Conservation (phyloP, 2,113 vertebrate genomes). For the Aleadryas rufinucha region DNA sequence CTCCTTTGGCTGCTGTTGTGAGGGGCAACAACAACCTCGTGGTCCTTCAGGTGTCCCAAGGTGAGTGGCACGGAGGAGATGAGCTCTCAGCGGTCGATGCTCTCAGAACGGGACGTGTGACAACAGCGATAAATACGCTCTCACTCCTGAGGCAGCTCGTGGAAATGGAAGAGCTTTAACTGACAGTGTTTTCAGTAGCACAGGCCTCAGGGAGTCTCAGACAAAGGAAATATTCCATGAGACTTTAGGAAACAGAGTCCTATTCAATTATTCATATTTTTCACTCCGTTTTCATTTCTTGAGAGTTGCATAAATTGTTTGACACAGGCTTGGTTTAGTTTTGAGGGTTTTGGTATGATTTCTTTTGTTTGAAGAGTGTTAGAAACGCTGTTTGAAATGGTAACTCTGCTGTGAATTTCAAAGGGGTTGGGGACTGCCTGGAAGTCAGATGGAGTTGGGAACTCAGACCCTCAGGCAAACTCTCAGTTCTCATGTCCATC, state of each 20-base stretch:
- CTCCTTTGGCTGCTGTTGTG: no score
- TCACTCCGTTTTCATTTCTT: slow-evolving; percentile 15
- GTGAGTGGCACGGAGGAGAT: background rate
- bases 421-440: background rate
- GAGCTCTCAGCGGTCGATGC: background rate
- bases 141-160: slow-evolving; percentile 6
- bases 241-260: slow-evolving; percentile 9
- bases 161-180: slow-evolving; percentile 4
- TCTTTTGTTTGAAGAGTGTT: background rate
- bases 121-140: background rate
- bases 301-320: slow-evolving; percentile 10
- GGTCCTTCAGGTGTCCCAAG: background rate
- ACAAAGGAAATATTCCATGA: slow-evolving; percentile 34
- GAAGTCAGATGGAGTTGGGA: background rate
- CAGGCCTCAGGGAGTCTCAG: slow-evolving; percentile 13
- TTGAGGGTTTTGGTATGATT: background rate
- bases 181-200: slow-evolving; percentile 50
- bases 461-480: background rate
- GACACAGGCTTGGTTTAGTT: background rate
- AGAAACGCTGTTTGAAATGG: background rate
- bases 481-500: background rate
- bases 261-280: slow-evolving; percentile 61
- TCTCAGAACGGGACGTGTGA: background rate
- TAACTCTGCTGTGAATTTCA: background rate
- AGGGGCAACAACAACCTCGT: background rate